Evolutionary conservation across 1,140 invertebrate species (phyloP).

Genomic region (Galleria mellonella): DNA sequence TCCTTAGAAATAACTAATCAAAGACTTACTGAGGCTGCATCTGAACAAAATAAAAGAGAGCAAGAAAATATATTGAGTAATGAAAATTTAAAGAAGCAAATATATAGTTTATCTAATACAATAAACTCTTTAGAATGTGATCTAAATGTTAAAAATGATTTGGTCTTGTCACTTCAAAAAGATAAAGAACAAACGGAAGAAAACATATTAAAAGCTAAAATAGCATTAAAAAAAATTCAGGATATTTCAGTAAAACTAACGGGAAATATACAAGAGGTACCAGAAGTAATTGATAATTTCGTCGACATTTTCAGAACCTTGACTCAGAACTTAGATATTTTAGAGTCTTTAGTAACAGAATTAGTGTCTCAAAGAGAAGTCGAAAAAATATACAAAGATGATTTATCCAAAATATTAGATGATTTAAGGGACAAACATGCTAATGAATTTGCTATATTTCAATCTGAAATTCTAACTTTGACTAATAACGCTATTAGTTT

Average conservation of each 20-base stretch:
- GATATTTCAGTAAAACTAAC: slow-evolving; percentile 28
- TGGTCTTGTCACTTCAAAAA: slow-evolving; percentile 24
- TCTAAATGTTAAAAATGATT: slow-evolving; percentile 23
- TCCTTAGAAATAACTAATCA: slow-evolving; percentile 23
- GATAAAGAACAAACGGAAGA: slow-evolving; percentile 20
- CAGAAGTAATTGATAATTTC: slow-evolving; percentile 35
- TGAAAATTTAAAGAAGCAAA: slow-evolving; percentile 20
- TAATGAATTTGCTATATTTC: slow-evolving; percentile 5
- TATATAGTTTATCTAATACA: slow-evolving; percentile 18
- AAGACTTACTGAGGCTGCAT: slow-evolving; percentile 10
- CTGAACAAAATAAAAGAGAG: slow-evolving; percentile 17
- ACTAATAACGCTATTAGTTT: no score
- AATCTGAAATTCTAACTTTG: not conserved
- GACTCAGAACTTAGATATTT: slow-evolving; percentile 18
- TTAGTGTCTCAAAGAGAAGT: slow-evolving; percentile 23
- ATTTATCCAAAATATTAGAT: slow-evolving; percentile 2
- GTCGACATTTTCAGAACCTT: slow-evolving; percentile 25
- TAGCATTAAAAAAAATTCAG: slow-evolving; percentile 28
- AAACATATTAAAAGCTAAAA: slow-evolving; percentile 26
- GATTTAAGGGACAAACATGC: slow-evolving; percentile 15
- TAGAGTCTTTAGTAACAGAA: slow-evolving; percentile 20
- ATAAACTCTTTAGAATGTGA: slow-evolving; percentile 21
- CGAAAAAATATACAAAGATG: not conserved
- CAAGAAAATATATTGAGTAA: slow-evolving; percentile 9
- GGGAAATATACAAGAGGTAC: slow-evolving; percentile 28